Evolutionary conservation across 2,113 vertebrate genomes (phyloP).

Genomic region (Oreocharis arfaki): DNA sequence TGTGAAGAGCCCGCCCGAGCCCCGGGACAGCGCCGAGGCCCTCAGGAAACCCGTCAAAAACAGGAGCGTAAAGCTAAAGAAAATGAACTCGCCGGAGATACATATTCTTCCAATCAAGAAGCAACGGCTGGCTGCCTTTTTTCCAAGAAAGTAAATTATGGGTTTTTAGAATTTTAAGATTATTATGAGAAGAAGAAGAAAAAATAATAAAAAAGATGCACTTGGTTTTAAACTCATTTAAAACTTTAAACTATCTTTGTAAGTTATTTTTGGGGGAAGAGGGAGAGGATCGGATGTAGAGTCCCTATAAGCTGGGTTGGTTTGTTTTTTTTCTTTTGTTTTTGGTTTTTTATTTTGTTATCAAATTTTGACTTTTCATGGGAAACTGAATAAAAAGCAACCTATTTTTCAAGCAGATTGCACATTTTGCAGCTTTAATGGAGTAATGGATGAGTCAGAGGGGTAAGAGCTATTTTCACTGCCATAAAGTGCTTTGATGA

Average conservation of each 20-base stretch:
- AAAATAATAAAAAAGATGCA: conserved; percentile 69
- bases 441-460: conserved; percentile 76
- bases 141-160: conserved; percentile 91
- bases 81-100: conserved; percentile 97
- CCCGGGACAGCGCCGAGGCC: conserved; percentile 75
- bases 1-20: conserved; percentile 76
- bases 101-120: conserved; percentile 98
- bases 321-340: background rate
- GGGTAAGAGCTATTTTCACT: conserved; percentile 82
- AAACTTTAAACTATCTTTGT: conserved; percentile 80
- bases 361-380: conserved; percentile 76
- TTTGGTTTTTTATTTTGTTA: conserved; percentile 40
- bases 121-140: conserved; percentile 93
- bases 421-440: conserved; percentile 87
- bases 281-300: conserved; percentile 63
- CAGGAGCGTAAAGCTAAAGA: conserved; percentile 96
- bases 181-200: conserved; percentile 60
- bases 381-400: conserved; percentile 78
- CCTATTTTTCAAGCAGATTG: conserved; percentile 84
- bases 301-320: conserved; percentile 62
- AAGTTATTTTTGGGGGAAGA: conserved; percentile 74
- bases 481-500: conserved; percentile 83
- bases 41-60: conserved; percentile 90
- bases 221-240: conserved; percentile 78
- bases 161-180: conserved; percentile 77